These are phyloP conservation scores for Cepphus grylle DNA, from an alignment of 2,113 vertebrate species.

Conservation along the genomic window DNA sequence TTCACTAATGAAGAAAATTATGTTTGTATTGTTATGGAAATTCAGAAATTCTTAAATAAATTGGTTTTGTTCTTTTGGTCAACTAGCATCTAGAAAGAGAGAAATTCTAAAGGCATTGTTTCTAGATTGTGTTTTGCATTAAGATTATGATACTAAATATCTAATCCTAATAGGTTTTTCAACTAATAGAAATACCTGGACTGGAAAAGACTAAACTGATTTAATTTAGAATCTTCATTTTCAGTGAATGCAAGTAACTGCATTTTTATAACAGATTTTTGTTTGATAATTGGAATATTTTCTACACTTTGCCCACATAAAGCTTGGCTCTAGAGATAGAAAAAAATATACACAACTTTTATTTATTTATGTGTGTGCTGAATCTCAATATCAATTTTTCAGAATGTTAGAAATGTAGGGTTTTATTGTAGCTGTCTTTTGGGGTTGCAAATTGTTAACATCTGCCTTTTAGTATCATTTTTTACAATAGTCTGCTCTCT, in stretches of 20 bases:
- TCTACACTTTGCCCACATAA: neutral
- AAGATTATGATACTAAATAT: neutral
- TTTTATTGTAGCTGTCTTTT: slow-evolving; percentile 73
- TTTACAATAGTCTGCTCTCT: slow-evolving; percentile 75
- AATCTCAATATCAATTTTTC: slow-evolving; percentile 45
- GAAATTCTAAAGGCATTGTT: neutral
- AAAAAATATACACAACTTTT: neutral
- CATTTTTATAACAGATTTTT: neutral
- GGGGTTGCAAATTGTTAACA: slow-evolving; percentile 77
- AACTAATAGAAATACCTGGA: neutral
- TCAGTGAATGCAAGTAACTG: neutral
- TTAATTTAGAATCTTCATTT: neutral
- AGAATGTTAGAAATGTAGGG: slow-evolving; percentile 46
- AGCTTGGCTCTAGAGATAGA: neutral
- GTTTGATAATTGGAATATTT: neutral
- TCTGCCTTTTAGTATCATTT: slow-evolving; percentile 75
- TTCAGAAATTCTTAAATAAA: neutral
- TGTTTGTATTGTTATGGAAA: neutral
- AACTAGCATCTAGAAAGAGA: neutral
- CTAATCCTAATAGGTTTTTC: neutral
- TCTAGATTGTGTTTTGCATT: neutral
- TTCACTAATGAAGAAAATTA: neutral
- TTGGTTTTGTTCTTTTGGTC: neutral
- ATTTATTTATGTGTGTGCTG: neutral
- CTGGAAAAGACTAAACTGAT: neutral